A percentile compares a stretch with the other conserved stretches of the same genome.
Evolutionary conservation across 2,113 vertebrate genomes (phyloP).

Genomic region (Conger conger): DNA sequence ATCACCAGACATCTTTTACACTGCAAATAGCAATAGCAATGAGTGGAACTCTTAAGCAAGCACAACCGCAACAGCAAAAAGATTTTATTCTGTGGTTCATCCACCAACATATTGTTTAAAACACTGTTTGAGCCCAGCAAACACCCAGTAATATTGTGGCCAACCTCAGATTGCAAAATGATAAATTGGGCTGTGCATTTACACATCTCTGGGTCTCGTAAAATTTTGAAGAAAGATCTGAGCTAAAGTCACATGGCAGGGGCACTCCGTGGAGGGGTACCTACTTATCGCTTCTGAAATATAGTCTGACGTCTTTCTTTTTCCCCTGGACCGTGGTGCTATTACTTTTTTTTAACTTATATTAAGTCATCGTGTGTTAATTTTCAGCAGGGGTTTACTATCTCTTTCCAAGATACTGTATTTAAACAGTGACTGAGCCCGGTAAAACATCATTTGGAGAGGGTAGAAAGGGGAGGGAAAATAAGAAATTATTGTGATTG

Average conservation of each 20-base stretch:
- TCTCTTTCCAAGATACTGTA: background rate
- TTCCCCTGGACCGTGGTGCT: background rate
- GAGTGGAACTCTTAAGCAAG: too few relatives aligned
- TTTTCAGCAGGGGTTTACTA: background rate
- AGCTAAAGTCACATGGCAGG: background rate
- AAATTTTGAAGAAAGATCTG: constrained; percentile 3
- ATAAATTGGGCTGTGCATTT: constrained; percentile 5
- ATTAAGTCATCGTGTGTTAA: background rate
- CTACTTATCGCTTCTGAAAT: background rate
- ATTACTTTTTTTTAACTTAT: background rate
- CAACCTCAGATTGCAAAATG: background rate
- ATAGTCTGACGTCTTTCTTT: background rate
- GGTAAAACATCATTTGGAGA: background rate
- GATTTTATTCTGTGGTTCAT: constrained; percentile 33
- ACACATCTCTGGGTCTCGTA: constrained; percentile 1
- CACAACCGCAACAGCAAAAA: constrained; percentile 1
- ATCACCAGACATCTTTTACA: too few relatives aligned
- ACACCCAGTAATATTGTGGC: constrained; percentile 2
- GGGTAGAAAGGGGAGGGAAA: background rate
- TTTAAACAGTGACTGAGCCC: background rate
- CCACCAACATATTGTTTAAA: background rate
- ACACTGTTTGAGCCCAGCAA: constrained; percentile 21
- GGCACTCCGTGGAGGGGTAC: background rate
- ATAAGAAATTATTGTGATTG: background rate
- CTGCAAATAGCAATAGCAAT: too few relatives aligned